A percentile compares a stretch with the other conserved stretches of the same genome.
Conservation (phyloP, 1,140 invertebrate species). For the Rhizoglyphus robini region DNA sequence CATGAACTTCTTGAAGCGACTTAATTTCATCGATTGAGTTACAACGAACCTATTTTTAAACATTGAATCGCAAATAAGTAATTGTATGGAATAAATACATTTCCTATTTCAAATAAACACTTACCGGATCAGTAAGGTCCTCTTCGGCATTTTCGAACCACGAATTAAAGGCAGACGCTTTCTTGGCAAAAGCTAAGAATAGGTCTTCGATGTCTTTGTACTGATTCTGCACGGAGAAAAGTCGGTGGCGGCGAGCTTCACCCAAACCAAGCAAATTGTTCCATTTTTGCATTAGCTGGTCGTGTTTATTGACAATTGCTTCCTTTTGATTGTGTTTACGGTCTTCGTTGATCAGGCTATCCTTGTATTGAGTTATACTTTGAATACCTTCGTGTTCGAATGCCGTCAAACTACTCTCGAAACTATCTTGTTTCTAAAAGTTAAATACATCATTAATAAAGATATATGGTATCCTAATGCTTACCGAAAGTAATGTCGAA, state of each 20-base stretch:
- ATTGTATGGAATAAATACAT: not conserved
- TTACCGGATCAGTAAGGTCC: slow-evolving; percentile 93
- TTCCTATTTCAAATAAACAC: not conserved
- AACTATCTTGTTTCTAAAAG: slow-evolving; percentile 50
- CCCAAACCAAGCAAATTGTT: slow-evolving; percentile 80
- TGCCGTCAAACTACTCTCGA: slow-evolving; percentile 61
- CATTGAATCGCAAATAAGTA: not conserved
- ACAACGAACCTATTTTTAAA: slow-evolving; percentile 59
- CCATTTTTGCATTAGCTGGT: slow-evolving; percentile 85
- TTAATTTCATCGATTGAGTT: slow-evolving; percentile 46
- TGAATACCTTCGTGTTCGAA: slow-evolving; percentile 98
- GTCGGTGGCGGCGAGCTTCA: slow-evolving; percentile 70
- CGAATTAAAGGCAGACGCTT: slow-evolving; percentile 97
- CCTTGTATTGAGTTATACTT: slow-evolving; percentile 87
- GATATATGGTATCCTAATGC: not conserved
- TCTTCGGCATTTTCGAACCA: slow-evolving; percentile 99
- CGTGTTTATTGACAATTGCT: slow-evolving; percentile 76
- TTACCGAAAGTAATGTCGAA: slow-evolving; percentile 67
- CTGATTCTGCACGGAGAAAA: slow-evolving; percentile 88
- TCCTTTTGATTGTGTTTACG: slow-evolving; percentile 76
- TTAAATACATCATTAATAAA: not conserved
- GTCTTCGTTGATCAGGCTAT: slow-evolving; percentile 67
- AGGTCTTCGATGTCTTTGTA: slow-evolving; percentile 97
- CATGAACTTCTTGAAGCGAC: slow-evolving; percentile 81
- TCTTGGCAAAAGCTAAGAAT: slow-evolving; percentile 97